Base-by-base conservation (phyloP, 2,888 invertebrate genomes). In the Rhagium mordax region DNA sequence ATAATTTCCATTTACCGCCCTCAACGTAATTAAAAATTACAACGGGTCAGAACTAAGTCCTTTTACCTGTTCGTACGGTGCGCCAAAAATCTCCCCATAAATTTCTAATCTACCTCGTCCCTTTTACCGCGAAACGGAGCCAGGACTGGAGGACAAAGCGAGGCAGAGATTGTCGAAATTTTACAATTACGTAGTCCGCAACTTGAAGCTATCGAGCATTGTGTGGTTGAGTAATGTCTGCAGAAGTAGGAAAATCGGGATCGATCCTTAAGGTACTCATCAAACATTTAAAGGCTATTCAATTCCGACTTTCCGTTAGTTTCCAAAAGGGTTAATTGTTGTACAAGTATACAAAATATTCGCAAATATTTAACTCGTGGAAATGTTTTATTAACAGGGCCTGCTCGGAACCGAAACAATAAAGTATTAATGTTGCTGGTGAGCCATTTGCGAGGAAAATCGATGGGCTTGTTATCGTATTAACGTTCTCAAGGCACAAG, bases 1-100 rank as follows among this genome's bases (percentile, higher is more conserved):
- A n/a, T n/a, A n/a, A n/a, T n/a, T n/a, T n/a, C n/a, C n/a, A n/a
- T n/a, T n/a, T n/a, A n/a, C n/a, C n/a, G n/a, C n/a, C n/a, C n/a
- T n/a, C n/a, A n/a, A n/a, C n/a, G 59, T 13, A 59, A 59, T 59
- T 59, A 33, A 33, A 59, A 59, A n/a, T 59, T 59, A 4, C 29
- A 59, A 33, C 29, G 29, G 59, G 33, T 5, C 15, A 27, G 27
- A 24, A 29, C 16, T 15, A n/a, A n/a, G n/a, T 29, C 15, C 33
- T 59, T 29, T 18, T 3, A 33, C 33, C 16, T 59, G 59, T 33
- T 57, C 24, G 27, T 5, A n/a, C 13, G 57, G 15, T 13, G 33
- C 13, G 18, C n/a, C 29, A 18, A 59, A 59, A 59, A 33, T 33
- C 33, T 29, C 15, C 15, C 59, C n/a, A 59, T 59, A 59, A 33